Evolutionary conservation across 2,888 invertebrate genomes (phyloP).

Genomic region (Latrodectus elegans): DNA sequence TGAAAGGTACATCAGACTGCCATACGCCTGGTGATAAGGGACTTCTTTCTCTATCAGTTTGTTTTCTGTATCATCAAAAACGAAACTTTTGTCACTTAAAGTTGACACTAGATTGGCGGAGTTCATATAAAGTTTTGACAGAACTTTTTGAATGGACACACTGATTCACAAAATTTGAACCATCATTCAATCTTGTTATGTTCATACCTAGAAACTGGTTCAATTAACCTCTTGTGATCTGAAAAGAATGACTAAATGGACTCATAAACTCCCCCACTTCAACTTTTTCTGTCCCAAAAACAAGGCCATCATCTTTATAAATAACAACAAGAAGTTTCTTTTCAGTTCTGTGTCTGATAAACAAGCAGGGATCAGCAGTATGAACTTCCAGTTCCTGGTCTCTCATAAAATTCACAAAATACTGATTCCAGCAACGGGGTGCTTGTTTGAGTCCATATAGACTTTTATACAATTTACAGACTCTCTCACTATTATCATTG

Average conservation of each 20-base stretch:
- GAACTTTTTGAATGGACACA: constrained; percentile 7
- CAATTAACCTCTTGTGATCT: too few relatives aligned
- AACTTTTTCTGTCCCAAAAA: too few relatives aligned
- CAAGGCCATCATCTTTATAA: too few relatives aligned
- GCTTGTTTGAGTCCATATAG: constrained; percentile 72
- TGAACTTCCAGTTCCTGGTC: too few relatives aligned
- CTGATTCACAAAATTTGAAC: constrained; percentile 21
- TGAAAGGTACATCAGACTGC: neutral
- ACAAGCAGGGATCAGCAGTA: too few relatives aligned
- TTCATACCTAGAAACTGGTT: too few relatives aligned
- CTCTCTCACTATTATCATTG: constrained; percentile 13
- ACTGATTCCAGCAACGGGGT: constrained; percentile 70
- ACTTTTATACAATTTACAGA: constrained; percentile 67
- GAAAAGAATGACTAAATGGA: too few relatives aligned
- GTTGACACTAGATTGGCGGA: constrained; percentile 6
- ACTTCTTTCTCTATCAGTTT: constrained; percentile 14
- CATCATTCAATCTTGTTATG: constrained; percentile 10
- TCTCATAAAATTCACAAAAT: too few relatives aligned
- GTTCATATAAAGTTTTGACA: neutral
- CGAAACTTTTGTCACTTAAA: constrained; percentile 6
- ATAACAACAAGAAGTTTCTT: too few relatives aligned
- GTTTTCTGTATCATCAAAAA: too few relatives aligned
- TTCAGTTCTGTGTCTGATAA: too few relatives aligned
- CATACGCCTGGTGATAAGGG: neutral
- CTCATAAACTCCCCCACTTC: too few relatives aligned